A percentile compares a stretch with the other conserved stretches of the same genome.
These are phyloP conservation scores for Hemaris fuciformis DNA, from an alignment of 2,888 invertebrate species.

Conservation along the genomic window DNA sequence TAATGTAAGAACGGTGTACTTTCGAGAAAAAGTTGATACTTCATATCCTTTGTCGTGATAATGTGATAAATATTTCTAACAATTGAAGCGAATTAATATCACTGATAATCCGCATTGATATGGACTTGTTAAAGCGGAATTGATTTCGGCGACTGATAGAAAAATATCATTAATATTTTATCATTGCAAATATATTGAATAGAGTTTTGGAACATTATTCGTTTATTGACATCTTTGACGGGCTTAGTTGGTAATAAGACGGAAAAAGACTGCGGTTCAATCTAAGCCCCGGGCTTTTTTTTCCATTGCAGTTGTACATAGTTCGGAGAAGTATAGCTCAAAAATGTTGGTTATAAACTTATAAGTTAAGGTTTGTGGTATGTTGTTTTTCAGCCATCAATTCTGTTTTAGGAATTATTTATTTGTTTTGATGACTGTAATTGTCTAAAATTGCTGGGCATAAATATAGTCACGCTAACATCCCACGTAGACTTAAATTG, in stretches of 20 bases:
- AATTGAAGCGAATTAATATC: not conserved
- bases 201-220: not conserved
- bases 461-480: not conserved
- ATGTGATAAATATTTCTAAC: not conserved
- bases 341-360: too few relatives aligned
- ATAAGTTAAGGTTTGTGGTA: too few relatives aligned
- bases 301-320: too few relatives aligned
- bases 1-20: not conserved
- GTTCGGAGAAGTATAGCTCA: too few relatives aligned
- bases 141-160: not conserved
- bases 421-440: not conserved
- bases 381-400: not conserved
- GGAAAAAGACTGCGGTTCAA: too few relatives aligned
- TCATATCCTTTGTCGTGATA: not conserved
- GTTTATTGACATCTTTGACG: too few relatives aligned
- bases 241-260: too few relatives aligned
- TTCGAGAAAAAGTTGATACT: not conserved
- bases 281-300: too few relatives aligned
- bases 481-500: not conserved
- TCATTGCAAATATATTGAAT: not conserved
- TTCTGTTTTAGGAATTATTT: not conserved
- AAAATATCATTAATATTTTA: not conserved
- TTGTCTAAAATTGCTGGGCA: not conserved
- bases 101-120: not conserved
- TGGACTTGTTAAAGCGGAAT: not conserved